phyloP scores from a whole-genome alignment of 2,113 vertebrate species.

The Cyanoramphus novaezelandiae region DNA sequence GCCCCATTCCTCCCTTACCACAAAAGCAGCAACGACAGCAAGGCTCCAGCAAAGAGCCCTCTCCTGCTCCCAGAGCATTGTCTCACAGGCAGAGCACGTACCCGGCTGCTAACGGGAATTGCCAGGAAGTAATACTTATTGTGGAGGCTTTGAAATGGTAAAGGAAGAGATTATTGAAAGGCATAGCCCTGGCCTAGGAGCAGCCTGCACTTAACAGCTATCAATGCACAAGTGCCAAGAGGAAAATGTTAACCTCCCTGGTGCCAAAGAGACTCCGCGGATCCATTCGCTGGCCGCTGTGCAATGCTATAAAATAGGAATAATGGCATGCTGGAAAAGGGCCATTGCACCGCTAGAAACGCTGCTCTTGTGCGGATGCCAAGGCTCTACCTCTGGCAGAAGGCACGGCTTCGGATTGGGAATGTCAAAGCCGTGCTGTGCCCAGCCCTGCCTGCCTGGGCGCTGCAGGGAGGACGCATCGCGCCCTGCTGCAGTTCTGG shows the following conservation, averaged over 20 bases:
- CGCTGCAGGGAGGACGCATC: fast-evolving
- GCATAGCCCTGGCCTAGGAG: neutral
- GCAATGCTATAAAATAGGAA: neutral
- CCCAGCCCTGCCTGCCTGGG: neutral
- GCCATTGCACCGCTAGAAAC: neutral
- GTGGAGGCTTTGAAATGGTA: neutral
- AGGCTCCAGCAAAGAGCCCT: neutral
- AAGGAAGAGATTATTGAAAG: neutral
- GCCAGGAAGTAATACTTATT: neutral
- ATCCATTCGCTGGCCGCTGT: neutral
- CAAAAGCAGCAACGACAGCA: neutral
- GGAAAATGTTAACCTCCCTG: neutral
- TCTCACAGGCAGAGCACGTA: constrained; percentile 7
- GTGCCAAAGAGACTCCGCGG: neutral
- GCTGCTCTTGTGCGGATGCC: neutral
- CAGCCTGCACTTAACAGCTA: constrained; percentile 7
- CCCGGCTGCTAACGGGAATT: neutral
- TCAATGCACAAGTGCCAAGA: neutral
- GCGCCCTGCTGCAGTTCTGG: fast-evolving
- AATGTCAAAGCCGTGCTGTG: neutral
- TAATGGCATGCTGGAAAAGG: neutral
- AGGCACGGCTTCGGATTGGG: neutral
- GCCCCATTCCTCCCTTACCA: neutral
- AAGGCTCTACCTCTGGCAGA: neutral
- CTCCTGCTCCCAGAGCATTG: neutral